Evolutionary conservation across 2,113 vertebrate genomes (phyloP).

Genomic region (Takifugu bimaculatus): DNA sequence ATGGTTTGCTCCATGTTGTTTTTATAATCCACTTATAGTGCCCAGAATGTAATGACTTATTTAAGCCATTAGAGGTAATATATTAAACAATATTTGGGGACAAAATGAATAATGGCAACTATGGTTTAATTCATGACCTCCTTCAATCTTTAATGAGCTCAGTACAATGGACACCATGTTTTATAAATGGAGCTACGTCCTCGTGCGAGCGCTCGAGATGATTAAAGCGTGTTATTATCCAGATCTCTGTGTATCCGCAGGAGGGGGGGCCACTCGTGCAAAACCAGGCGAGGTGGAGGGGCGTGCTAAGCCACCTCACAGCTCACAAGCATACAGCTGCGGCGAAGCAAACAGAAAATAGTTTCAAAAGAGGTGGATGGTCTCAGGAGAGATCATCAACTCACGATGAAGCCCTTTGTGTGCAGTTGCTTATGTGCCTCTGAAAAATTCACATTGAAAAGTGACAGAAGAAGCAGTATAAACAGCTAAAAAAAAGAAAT

Average conservation of each 20-base stretch:
- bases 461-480: slow-evolving; percentile 29
- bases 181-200: slow-evolving; percentile 68
- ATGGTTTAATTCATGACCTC: slow-evolving; percentile 75
- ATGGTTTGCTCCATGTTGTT: too few species aligned
- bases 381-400: slow-evolving; percentile 60
- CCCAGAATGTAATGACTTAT: slow-evolving; percentile 58
- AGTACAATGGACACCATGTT: slow-evolving; percentile 55
- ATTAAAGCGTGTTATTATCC: slow-evolving; percentile 61
- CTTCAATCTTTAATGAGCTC: slow-evolving; percentile 79
- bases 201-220: slow-evolving; percentile 67
- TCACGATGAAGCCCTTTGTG: slow-evolving; percentile 54
- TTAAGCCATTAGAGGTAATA: slow-evolving; percentile 67
- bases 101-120: slow-evolving; percentile 75
- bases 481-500: slow-evolving; percentile 20
- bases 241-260: slow-evolving; percentile 33
- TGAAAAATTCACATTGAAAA: slow-evolving; percentile 28
- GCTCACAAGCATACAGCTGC: slow-evolving; percentile 36
- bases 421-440: slow-evolving; percentile 39
- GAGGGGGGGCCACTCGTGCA: slow-evolving; percentile 28
- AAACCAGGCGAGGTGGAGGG: slow-evolving; percentile 31
- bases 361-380: slow-evolving; percentile 46
- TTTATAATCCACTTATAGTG: slow-evolving; percentile 40
- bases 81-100: slow-evolving; percentile 71
- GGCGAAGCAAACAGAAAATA: slow-evolving; percentile 46
- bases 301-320: slow-evolving; percentile 30